These are phyloP conservation scores for Carassius carassius DNA, from an alignment of 2,113 vertebrate genomes.

Conservation along the genomic window DNA sequence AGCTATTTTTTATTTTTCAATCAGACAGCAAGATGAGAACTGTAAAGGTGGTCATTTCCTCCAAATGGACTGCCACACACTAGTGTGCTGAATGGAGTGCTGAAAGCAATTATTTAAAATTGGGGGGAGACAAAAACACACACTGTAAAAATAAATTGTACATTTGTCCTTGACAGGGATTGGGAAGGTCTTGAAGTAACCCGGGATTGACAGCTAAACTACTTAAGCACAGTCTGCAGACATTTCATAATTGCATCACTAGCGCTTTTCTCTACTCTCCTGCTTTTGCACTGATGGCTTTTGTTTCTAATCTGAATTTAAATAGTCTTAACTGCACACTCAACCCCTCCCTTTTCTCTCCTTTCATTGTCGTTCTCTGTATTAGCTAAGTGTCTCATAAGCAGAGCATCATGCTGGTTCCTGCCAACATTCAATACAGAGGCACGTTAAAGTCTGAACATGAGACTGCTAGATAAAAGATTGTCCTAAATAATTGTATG, in stretches of 20 bases:
- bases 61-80: conserved; percentile 59
- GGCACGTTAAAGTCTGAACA: not conserved
- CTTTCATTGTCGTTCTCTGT: conserved; percentile 32
- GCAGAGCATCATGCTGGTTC: not conserved
- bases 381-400: too few species aligned
- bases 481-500: too few species aligned
- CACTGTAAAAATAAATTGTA: conserved; percentile 54
- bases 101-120: conserved; percentile 64
- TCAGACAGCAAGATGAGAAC: conserved; percentile 55
- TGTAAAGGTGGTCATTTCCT: conserved; percentile 58
- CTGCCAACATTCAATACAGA: not conserved
- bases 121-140: conserved; percentile 39
- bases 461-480: conserved; percentile 21
- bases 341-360: conserved; percentile 3
- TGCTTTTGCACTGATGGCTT: conserved; percentile 31
- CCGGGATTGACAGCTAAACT: conserved; percentile 55
- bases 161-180: conserved; percentile 63
- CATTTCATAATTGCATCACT: conserved; percentile 55
- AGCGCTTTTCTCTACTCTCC: conserved; percentile 27
- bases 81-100: conserved; percentile 50
- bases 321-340: conserved; percentile 43
- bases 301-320: conserved; percentile 54
- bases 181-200: conserved; percentile 54
- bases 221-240: conserved; percentile 38
- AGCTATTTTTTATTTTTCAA: conserved; percentile 61